Conservation (phyloP, 2,113 vertebrate species). For the Serilophus lunatus region DNA sequence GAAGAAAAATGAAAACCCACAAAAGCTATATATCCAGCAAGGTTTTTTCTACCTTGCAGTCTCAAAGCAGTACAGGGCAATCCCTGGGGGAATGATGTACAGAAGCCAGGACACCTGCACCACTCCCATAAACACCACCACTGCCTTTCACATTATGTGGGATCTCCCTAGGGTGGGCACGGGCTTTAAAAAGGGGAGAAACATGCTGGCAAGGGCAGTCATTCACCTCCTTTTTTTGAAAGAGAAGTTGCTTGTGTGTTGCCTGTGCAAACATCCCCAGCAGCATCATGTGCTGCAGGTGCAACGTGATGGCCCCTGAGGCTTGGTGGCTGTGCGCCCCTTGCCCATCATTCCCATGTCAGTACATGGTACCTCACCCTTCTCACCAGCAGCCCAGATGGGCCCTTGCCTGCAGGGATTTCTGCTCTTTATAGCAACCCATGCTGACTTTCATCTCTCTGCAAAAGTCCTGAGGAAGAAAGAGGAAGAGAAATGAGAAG, state of each 20-base stretch:
- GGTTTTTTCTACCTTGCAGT: not conserved
- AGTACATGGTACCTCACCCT: not conserved
- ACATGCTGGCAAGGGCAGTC: not conserved
- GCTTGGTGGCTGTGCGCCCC: not conserved
- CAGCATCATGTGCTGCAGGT: not conserved
- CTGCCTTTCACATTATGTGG: not conserved
- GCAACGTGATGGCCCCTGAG: not conserved
- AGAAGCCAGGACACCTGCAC: not conserved
- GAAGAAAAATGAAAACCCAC: not conserved
- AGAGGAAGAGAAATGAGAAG: not conserved
- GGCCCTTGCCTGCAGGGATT: not conserved
- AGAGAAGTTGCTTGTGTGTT: not conserved
- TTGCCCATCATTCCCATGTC: not conserved
- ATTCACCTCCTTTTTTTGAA: not conserved
- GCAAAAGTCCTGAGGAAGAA: not conserved
- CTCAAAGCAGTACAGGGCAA: not conserved
- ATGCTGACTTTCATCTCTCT: not conserved
- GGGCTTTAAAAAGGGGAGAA: not conserved
- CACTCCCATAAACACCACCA: not conserved
- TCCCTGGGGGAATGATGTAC: not conserved
- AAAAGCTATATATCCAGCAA: not conserved
- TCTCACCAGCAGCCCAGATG: fast-evolving
- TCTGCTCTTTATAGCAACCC: not conserved
- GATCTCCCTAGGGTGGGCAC: not conserved
- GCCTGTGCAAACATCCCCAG: not conserved